Percentiles rank a stretch among this genome's conserved stretches.
These are phyloP conservation scores for Mythimna impura DNA, from an alignment of 2,888 invertebrate species.

Conservation along the genomic window DNA sequence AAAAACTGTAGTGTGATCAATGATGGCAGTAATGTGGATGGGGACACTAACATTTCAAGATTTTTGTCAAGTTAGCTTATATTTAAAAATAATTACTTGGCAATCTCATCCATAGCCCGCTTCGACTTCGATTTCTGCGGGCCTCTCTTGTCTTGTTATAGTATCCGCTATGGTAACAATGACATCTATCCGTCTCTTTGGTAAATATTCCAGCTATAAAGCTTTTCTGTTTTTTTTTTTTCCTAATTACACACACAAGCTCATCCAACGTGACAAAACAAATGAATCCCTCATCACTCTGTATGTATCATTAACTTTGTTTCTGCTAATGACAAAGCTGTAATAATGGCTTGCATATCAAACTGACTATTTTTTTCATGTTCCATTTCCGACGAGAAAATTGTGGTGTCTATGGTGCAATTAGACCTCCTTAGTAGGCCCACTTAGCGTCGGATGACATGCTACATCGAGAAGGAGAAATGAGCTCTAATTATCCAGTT, in stretches of 20 bases:
- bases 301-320: conserved; percentile 56
- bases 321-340: conserved; percentile 63
- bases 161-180: background rate
- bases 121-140: background rate
- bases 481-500: conserved; percentile 57
- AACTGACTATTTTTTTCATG: conserved; percentile 66
- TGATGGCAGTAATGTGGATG: too few species aligned
- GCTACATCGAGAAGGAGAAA: conserved; percentile 64
- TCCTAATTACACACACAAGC: conserved; percentile 15
- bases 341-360: conserved; percentile 63
- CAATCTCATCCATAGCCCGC: background rate
- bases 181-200: background rate
- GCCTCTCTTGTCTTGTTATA: too few species aligned
- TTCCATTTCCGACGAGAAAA: conserved; percentile 75
- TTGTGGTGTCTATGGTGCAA: conserved; percentile 72
- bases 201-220: background rate
- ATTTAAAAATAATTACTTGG: background rate
- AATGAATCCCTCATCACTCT: conserved; percentile 59
- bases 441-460: conserved; percentile 70
- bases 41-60: background rate
- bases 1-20: background rate
- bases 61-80: background rate
- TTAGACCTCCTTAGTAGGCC: conserved; percentile 69
- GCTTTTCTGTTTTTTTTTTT: conserved; percentile 7
- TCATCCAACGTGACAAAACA: conserved; percentile 40